These are phyloP conservation scores for Drosophila fungiperda DNA, from an alignment of 2,888 invertebrate genomes.

Conservation along the genomic window DNA sequence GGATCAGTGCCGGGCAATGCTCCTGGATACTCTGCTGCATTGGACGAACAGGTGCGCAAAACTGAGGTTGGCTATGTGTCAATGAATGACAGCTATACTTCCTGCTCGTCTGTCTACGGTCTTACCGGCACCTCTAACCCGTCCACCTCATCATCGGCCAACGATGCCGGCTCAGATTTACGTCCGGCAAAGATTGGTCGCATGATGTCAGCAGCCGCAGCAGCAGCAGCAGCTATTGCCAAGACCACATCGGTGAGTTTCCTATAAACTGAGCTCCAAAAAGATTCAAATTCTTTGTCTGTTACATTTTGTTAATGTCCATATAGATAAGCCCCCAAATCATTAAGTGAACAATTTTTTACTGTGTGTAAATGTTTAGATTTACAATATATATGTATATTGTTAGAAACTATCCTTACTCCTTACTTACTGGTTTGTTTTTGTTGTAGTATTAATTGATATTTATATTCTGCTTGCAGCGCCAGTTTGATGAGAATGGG, in stretches of 20 bases:
- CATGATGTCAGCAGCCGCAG: constrained; percentile 45
- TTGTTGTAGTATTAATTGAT: neutral
- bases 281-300: neutral
- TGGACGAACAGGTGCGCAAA: constrained; percentile 69
- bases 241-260: constrained; percentile 66
- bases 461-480: constrained; percentile 79
- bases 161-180: constrained; percentile 29
- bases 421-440: neutral
- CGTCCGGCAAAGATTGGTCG: constrained; percentile 64
- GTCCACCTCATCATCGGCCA: constrained; percentile 8
- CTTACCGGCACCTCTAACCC: constrained; percentile 36
- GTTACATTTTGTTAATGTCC: neutral
- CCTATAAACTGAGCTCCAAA: neutral
- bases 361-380: neutral
- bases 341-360: no score
- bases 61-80: constrained; percentile 77
- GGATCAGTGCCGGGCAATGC: constrained; percentile 24
- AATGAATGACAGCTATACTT: constrained; percentile 71
- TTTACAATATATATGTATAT: no score
- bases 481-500: constrained; percentile 91
- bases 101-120: constrained; percentile 70
- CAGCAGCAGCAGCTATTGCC: constrained; percentile 31
- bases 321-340: no score
- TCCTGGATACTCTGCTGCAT: constrained; percentile 27
- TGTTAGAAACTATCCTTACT: no score